phyloP scores from a whole-genome alignment of 2,797 vertebrate genomes.

The Cyprinella venusta region DNA sequence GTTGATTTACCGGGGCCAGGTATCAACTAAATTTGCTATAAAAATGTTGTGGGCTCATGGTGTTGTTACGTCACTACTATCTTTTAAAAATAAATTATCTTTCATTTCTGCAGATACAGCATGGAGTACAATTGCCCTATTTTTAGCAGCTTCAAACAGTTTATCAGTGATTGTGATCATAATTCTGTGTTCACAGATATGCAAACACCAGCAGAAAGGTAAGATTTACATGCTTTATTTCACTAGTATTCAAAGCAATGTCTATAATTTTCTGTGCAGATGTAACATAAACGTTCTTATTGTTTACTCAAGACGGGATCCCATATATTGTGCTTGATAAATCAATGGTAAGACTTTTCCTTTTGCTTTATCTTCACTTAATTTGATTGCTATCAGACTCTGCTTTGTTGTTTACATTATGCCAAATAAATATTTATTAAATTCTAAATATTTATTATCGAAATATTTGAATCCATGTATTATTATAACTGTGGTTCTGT shows the following conservation, averaged over 20 bases:
- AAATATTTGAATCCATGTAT: background rate
- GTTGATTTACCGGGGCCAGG: background rate
- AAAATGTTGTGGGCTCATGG: background rate
- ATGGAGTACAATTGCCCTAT: background rate
- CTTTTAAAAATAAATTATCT: no score
- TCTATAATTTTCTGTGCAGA: background rate
- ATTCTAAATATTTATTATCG: background rate
- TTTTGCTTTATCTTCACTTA: background rate
- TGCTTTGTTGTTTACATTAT: background rate
- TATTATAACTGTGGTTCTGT: background rate
- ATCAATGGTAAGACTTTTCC: background rate
- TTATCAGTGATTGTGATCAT: slow-evolving; percentile 11
- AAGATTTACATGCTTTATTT: background rate
- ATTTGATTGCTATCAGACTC: background rate
- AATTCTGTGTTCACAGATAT: background rate
- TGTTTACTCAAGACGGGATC: background rate
- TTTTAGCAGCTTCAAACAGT: background rate
- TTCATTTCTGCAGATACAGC: background rate
- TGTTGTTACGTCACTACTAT: background rate
- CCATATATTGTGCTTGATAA: background rate
- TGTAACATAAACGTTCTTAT: background rate
- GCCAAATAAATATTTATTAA: background rate
- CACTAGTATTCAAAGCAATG: background rate
- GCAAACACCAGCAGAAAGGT: background rate
- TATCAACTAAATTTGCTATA: background rate